phyloP scores from a whole-genome alignment of 2,797 vertebrate genomes.

The Nannoperca obscura region DNA sequence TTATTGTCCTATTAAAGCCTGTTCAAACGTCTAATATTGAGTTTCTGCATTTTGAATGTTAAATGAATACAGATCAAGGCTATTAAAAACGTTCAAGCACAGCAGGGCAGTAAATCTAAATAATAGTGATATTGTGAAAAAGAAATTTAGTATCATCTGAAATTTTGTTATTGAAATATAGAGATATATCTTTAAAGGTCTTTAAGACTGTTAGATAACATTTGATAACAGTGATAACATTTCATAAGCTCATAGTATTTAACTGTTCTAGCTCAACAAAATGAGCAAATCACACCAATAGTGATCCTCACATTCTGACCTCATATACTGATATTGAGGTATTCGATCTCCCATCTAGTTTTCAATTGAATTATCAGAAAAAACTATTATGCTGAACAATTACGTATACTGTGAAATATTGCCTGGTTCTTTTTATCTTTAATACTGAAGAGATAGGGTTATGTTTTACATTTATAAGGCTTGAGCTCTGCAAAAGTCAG shows the following conservation, averaged over 20 bases:
- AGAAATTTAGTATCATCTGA: background rate
- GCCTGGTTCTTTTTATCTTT: background rate
- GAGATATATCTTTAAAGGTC: background rate
- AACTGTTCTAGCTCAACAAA: background rate
- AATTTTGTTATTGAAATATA: background rate
- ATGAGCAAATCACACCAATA: background rate
- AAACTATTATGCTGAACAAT: background rate
- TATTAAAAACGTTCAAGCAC: background rate
- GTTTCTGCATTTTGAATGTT: background rate
- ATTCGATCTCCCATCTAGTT: background rate
- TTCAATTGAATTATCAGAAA: background rate
- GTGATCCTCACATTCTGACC: background rate
- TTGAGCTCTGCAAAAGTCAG: background rate
- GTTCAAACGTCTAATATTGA: background rate
- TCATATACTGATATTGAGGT: background rate
- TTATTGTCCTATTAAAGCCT: background rate
- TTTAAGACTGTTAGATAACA: background rate
- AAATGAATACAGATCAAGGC: background rate
- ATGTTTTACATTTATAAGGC: background rate
- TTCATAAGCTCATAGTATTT: background rate
- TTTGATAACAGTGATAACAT: background rate
- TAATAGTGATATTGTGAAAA: background rate
- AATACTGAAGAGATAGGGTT: background rate
- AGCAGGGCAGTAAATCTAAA: background rate
- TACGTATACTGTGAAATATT: background rate